Evolutionary conservation across 1,140 invertebrate genomes (phyloP).

Genomic region (Antheraea mylitta): DNA sequence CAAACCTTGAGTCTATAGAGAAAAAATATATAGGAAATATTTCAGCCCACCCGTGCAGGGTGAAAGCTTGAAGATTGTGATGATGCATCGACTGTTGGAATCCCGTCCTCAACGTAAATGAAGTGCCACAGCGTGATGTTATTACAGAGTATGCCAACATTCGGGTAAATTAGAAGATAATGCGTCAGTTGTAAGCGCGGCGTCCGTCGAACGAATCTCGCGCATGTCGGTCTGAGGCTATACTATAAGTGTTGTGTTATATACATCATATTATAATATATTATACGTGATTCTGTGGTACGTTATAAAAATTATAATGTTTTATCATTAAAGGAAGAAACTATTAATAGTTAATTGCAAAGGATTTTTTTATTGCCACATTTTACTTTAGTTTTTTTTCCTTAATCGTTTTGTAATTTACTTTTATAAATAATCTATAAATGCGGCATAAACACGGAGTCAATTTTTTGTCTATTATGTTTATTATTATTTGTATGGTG

Average conservation of each 20-base stretch:
- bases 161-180: slow-evolving; percentile 1
- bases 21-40: no score
- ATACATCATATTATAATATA: background rate
- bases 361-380: no score
- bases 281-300: background rate
- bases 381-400: no score
- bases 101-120: background rate
- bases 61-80: background rate
- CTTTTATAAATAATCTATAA: no score
- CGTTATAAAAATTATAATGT: background rate
- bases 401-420: no score
- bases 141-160: background rate
- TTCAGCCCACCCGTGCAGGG: no score
- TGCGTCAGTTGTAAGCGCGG: background rate
- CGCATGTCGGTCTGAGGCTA: background rate
- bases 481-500: no score
- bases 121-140: background rate
- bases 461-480: no score
- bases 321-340: no score
- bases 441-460: no score
- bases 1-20: no score
- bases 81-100: background rate
- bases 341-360: no score
- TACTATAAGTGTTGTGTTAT: background rate
- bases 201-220: background rate